Conservation (phyloP, 2,113 vertebrate genomes). For the Herpailurus yagouaroundi region DNA sequence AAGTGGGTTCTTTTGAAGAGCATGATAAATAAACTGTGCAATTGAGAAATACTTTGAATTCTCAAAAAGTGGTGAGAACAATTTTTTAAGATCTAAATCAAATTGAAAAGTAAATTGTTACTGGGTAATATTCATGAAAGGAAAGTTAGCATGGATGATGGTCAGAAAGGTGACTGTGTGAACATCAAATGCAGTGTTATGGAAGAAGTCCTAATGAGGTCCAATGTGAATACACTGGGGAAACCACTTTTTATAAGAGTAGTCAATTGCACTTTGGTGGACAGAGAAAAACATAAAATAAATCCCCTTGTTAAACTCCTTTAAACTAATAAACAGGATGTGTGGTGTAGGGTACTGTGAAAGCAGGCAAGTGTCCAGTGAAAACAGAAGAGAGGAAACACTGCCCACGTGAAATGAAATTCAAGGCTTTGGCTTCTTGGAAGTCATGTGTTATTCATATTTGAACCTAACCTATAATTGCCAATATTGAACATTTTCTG, state of each 20-base stretch:
- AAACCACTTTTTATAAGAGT: slow-evolving; percentile 19
- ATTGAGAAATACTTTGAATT: background rate
- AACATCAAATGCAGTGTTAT: background rate
- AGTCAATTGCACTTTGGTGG: slow-evolving; percentile 60
- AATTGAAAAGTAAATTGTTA: background rate
- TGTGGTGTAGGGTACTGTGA: slow-evolving; percentile 47
- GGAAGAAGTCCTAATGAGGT: background rate
- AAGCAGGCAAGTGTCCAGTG: slow-evolving; percentile 57
- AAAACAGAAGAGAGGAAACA: slow-evolving; percentile 69
- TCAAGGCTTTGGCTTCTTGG: background rate
- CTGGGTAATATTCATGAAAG: background rate
- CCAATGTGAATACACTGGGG: background rate
- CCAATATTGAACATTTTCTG: background rate
- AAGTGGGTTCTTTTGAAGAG: slow-evolving; percentile 8
- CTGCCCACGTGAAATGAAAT: slow-evolving; percentile 57
- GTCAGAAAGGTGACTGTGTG: background rate
- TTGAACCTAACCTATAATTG: slow-evolving; percentile 42
- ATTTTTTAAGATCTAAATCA: slow-evolving; percentile 37
- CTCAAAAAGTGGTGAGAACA: background rate
- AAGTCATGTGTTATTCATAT: slow-evolving; percentile 47
- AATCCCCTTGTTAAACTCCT: slow-evolving; percentile 64
- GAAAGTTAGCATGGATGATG: background rate
- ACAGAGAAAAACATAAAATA: slow-evolving; percentile 66
- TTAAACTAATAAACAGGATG: slow-evolving; percentile 70
- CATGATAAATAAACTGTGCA: background rate